Evolutionary conservation across 1,140 invertebrate genomes (phyloP), one percentile per base, ranked within the genome.

Genomic region (Oedothorax gibbosus): DNA sequence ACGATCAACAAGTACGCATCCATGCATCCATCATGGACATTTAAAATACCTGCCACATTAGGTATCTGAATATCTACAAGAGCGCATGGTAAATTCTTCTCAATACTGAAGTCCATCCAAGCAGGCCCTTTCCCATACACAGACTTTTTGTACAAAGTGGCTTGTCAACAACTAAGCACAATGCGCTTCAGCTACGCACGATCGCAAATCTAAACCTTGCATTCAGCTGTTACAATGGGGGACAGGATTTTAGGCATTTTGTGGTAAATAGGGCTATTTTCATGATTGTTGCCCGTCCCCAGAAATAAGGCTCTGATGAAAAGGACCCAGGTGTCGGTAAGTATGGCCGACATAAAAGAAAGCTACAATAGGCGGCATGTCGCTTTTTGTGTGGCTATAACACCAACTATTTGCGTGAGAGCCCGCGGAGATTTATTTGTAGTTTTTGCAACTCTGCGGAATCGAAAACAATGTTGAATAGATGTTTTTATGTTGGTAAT

Each of bases 261-360:
- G 72, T 75, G 72, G 72, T 75, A 75, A 75, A 75, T 57, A 75
- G 72, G 35, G 53, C 72, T 75, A 75, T 75, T 75, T 75, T 56
- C n/a, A 21, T 20, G 72, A 75, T 75, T 54, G 72, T 75, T n/a
- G 68, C 50, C 53, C 14, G 50, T 51, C 49, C 68, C 49, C 11
- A 11, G 49, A 18, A 51, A 71, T 71, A 18, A 71, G 68, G 49
- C 68, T 18, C 6, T 18, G n/a, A 14, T 71, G 50, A 71, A 71
- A 71, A 49, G 72, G 15, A n/a, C 53, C 72, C 72, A 75, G 72
- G 72, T 75, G 72, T 75, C 72, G 53, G 72, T 75, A 75, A 75
- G 72, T 57, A 75, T 14, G 18, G 35, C 57, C 11, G 72, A 20
- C 54, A 12, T 71, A 51, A 10, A 35, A 35, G 7, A 51, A 71